Percentiles rank a stretch among this genome's conserved stretches.
These are phyloP conservation scores for Ariolimax columbianus DNA, from an alignment of 2,888 invertebrate genomes.

Conservation along the genomic window DNA sequence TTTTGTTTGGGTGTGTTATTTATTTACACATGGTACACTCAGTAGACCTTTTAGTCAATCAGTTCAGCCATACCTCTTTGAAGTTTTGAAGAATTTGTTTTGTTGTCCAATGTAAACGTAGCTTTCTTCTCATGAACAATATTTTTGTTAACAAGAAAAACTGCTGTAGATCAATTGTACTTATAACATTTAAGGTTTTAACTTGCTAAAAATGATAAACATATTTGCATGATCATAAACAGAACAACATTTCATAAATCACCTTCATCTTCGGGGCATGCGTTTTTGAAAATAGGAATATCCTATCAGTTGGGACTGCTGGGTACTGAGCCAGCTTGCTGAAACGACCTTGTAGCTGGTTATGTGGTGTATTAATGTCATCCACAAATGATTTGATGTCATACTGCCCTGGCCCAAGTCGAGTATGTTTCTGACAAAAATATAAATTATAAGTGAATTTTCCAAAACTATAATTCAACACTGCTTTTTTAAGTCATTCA, in stretches of 20 bases:
- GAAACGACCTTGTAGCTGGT: constrained; percentile 73
- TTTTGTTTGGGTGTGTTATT: no score
- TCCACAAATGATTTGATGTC: constrained; percentile 72
- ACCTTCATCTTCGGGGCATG: constrained; percentile 39
- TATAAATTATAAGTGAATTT: neutral
- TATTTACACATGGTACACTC: no score
- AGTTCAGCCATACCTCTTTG: no score
- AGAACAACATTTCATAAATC: neutral
- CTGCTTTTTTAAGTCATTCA: no score
- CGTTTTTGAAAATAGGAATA: constrained; percentile 41
- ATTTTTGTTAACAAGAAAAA: no score
- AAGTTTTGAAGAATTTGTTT: no score
- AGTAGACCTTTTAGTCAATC: no score
- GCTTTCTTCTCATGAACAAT: no score
- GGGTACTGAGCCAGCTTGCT: constrained; percentile 74
- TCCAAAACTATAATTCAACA: no score
- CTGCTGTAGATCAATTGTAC: no score
- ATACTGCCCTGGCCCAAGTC: constrained; percentile 75
- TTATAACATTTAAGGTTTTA: no score
- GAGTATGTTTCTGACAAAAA: constrained; percentile 65
- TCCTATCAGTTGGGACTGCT: constrained; percentile 65
- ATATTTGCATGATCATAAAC: neutral
- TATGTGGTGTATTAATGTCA: constrained; percentile 67
- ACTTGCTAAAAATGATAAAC: neutral
- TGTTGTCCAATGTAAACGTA: no score